Conservation (phyloP, 2,113 vertebrate species). For the Anarrhichthys ocellatus region DNA sequence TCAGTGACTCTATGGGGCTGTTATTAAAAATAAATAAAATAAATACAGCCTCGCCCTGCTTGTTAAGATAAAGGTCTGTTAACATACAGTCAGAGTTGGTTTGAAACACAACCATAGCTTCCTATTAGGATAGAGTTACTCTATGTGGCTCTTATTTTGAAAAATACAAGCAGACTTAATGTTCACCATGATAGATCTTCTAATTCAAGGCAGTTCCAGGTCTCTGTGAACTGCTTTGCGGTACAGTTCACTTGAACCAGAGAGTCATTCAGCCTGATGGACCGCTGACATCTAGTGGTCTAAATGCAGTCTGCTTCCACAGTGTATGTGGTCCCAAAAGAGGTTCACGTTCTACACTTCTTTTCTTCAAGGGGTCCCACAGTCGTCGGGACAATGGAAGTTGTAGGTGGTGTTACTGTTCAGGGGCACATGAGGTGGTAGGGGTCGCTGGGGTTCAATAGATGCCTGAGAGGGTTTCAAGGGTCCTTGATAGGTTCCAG, state of each 20-base stretch:
- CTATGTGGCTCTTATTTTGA: too few relatives aligned
- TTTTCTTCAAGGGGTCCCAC: not conserved
- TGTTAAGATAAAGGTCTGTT: too few relatives aligned
- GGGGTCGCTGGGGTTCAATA: not conserved
- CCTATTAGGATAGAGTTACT: too few relatives aligned
- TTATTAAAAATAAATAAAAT: too few relatives aligned
- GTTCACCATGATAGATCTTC: not conserved
- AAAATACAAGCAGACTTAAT: not conserved
- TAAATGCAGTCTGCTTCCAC: not conserved
- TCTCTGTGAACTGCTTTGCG: too few relatives aligned
- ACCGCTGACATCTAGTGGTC: slow-evolving; percentile 18
- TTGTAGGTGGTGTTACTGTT: not conserved
- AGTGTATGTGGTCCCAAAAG: not conserved
- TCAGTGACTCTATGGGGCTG: too few relatives aligned
- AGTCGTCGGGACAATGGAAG: not conserved
- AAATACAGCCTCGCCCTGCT: too few relatives aligned
- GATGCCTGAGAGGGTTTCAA: not conserved
- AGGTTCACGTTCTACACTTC: not conserved
- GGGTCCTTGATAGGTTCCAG: too few relatives aligned
- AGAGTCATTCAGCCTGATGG: not conserved
- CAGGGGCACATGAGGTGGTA: not conserved
- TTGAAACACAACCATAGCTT: too few relatives aligned
- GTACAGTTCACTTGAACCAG: too few relatives aligned
- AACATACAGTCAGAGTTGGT: too few relatives aligned
- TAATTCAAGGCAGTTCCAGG: too few relatives aligned